Evolutionary conservation across 2,113 vertebrate species (phyloP), one percentile per base, ranked within the genome.

Genomic region (Catharus bicknelli): DNA sequence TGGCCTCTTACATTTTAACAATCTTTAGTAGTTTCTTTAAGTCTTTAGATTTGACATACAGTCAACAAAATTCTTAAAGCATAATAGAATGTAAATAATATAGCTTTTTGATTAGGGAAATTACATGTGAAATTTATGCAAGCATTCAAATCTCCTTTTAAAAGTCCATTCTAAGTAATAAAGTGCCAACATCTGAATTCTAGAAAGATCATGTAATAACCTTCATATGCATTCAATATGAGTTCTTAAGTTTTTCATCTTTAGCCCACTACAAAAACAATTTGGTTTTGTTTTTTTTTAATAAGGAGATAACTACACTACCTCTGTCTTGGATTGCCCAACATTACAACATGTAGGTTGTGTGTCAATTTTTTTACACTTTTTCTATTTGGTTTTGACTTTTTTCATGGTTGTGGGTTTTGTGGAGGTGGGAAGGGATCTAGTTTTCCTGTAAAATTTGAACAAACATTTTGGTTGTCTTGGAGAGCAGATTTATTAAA

Each of bases 401-500:
- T 53, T 83, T 83, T 70, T 78, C 32, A 61, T 75, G 29, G 13
- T 15, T 61, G 69, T 94, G 53, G 61, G n/a, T 16, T 94, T 94
- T 91, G 45, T 81, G 59, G 38, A 25, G 64, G 50, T 72, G 25
- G 43, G 30, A 54, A 88, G 30, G 59, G 80, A 40, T 86, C 38
- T 48, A 9, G 23, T 69, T 79, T 89, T 95, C 67, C 34, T 81
- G 26, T 1, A 38, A 45, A 57, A 53, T 62, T 83, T 76, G 45
- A 90, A 72, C 23, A 63, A 94, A 69, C 3, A 2, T 40, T 83
- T 91, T 80, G 19, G 34, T 92, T 82, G 67, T 90, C 79, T 93
- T 94, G 75, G 81, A 92, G 74, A 95, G 22, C 25, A 73, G 43
- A n/a, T 51, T 16, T 79, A 51, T 47, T 19, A 77, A 42, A 95